These are phyloP conservation scores for Himalopsyche kuldschensis DNA, from an alignment of 2,888 invertebrate genomes.

Conservation along the genomic window DNA sequence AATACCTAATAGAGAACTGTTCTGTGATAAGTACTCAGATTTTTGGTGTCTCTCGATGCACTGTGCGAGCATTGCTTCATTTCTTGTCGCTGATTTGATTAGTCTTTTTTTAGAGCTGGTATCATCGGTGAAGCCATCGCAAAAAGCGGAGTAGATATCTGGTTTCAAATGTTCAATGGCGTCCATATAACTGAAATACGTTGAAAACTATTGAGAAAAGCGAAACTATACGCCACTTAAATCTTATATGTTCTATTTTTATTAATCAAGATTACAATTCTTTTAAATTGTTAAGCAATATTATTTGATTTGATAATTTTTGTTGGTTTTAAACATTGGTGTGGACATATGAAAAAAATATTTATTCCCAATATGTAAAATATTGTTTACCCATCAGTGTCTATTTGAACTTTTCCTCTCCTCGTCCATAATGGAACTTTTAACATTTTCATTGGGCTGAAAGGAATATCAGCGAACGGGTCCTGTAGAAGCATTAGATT, in stretches of 20 bases:
- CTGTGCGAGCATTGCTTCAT: constrained; percentile 65
- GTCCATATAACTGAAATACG: constrained; percentile 69
- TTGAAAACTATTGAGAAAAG: background rate
- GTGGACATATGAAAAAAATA: background rate
- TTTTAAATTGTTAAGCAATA: too few relatives aligned
- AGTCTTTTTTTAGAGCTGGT: constrained; percentile 71
- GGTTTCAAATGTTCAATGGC: constrained; percentile 76
- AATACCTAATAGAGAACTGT: constrained; percentile 55
- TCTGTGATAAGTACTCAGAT: constrained; percentile 54
- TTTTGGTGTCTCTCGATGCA: constrained; percentile 68
- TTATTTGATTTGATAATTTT: background rate
- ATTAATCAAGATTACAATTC: too few relatives aligned
- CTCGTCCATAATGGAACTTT: constrained; percentile 78
- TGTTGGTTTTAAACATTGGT: background rate
- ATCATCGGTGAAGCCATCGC: constrained; percentile 74
- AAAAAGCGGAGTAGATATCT: constrained; percentile 78
- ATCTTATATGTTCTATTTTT: too few relatives aligned
- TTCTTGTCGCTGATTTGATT: constrained; percentile 71
- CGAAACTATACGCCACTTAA: too few relatives aligned
- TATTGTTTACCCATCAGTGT: constrained; percentile 57
- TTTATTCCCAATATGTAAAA: too few relatives aligned
- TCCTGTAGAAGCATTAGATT: constrained; percentile 68
- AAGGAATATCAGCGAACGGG: constrained; percentile 65
- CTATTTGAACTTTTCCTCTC: constrained; percentile 71
- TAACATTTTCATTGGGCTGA: constrained; percentile 72